Evolutionary conservation across 2,888 invertebrate genomes (phyloP), one percentile per base, ranked within the genome.

Genomic region (Synanthedon myopaeformis): DNA sequence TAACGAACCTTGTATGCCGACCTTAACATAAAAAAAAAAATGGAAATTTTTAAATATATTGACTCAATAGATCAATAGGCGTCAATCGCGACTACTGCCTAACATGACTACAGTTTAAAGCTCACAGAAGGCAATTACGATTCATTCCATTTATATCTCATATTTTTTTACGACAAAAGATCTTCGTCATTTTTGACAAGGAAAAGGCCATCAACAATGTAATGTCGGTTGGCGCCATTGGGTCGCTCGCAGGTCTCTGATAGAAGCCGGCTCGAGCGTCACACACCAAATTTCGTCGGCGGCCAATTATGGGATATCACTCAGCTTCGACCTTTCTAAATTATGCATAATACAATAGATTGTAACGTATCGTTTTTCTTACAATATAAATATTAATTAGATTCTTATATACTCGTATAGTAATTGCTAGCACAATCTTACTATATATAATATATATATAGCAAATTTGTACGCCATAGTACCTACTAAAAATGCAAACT

Each of bases 141-240:
- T 82, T 82, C 79, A 76, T 79, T 81, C 76, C 79, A 74, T n/a
- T n/a, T n/a, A n/a, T n/a, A n/a, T 77, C 76, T 76, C 72, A 69
- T 74, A 70, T 78, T 85, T 72, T n/a, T 84, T 86, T 83, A 82
- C 71, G 74, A 78, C 79, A 78, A 82, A 76, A 77, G 83, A 83
- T 86, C 87, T 84, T 78, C 86, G 85, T 86, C 86, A 86, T 82
- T 88, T 87, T 84, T 87, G 85, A 85, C 86, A 85, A 79, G 85
- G 86, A 85, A 85, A 86, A 84, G 81, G 83, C 84, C 82, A 87
- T 88, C 88, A 86, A 81, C 82, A 69, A 74, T 81, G 81, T 88
- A 85, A 87, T 83, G 75, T 70, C 58, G 69, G 61, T 66, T 74
- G 88, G 88, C 87, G 88, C 88, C 88, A 75, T 64, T 59, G 51